phyloP scores from a whole-genome alignment of 2,797 vertebrate genomes.

The Enoplosus armatus region DNA sequence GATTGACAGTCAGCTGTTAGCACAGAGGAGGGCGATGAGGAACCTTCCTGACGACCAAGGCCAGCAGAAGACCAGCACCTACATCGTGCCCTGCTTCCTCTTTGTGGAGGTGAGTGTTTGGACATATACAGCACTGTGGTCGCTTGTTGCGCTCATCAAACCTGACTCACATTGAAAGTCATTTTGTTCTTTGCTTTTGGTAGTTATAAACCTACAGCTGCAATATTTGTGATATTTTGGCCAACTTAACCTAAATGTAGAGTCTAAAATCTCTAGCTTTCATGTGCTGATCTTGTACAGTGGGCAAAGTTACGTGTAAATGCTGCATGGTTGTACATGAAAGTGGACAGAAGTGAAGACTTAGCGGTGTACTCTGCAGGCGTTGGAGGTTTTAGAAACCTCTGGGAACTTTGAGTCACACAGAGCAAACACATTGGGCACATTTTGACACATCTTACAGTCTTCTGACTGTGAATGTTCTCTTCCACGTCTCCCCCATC shows the following conservation, averaged over 20 bases:
- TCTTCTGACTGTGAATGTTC: conserved; percentile 23
- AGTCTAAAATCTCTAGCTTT: neutral
- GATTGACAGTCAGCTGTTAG: conserved; percentile 66
- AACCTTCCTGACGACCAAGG: conserved; percentile 60
- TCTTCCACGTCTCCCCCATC: conserved; percentile 5
- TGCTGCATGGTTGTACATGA: neutral
- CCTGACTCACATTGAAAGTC: neutral
- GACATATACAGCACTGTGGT: neutral
- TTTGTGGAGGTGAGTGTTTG: conserved; percentile 90
- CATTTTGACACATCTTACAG: conserved; percentile 39
- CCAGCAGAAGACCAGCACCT: conserved; percentile 88
- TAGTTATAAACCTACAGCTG: neutral
- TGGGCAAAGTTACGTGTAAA: neutral
- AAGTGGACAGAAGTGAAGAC: conserved; percentile 5
- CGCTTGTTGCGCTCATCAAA: neutral
- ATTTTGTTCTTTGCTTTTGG: neutral
- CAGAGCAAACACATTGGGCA: conserved; percentile 32
- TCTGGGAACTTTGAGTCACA: neutral
- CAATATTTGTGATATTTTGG: conserved; percentile 1
- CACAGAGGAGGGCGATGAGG: conserved; percentile 69
- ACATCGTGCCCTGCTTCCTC: conserved; percentile 94
- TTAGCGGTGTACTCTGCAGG: neutral
- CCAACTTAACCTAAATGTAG: neutral
- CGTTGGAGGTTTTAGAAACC: neutral
- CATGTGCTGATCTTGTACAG: neutral